A percentile compares a stretch with the other conserved stretches of the same genome.
Evolutionary conservation across 2,113 vertebrate genomes (phyloP).

Genomic region (Pithys albifrons): DNA sequence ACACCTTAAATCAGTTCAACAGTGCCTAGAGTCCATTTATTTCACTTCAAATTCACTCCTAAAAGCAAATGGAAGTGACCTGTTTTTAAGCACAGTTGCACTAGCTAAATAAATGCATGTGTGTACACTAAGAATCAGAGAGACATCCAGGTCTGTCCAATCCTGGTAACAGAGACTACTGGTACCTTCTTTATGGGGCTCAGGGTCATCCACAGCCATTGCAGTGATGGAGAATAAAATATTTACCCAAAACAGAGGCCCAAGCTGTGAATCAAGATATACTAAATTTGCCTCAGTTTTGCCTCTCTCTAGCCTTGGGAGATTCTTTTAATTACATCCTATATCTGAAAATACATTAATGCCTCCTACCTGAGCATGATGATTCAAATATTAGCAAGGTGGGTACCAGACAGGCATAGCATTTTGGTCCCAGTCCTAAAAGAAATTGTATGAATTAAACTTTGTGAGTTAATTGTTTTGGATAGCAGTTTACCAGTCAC

Average conservation of each 20-base stretch:
- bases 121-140: background rate
- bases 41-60: constrained; percentile 16
- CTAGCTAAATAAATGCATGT: background rate
- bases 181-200: background rate
- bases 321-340: background rate
- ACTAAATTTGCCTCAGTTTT: background rate
- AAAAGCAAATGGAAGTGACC: background rate
- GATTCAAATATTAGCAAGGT: background rate
- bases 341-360: background rate
- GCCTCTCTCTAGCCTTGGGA: background rate
- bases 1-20: constrained; percentile 36
- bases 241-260: background rate
- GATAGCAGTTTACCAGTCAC: background rate
- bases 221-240: background rate
- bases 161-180: background rate
- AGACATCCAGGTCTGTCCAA: background rate
- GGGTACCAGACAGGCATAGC: background rate
- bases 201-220: rapidly evolving
- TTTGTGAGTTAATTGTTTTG: background rate
- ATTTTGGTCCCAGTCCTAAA: background rate
- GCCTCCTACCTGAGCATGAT: background rate
- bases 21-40: background rate
- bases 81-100: background rate
- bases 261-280: background rate
- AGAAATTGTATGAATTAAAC: background rate